Conservation (phyloP, 2,113 vertebrate genomes). For the Monopterus albus region DNA sequence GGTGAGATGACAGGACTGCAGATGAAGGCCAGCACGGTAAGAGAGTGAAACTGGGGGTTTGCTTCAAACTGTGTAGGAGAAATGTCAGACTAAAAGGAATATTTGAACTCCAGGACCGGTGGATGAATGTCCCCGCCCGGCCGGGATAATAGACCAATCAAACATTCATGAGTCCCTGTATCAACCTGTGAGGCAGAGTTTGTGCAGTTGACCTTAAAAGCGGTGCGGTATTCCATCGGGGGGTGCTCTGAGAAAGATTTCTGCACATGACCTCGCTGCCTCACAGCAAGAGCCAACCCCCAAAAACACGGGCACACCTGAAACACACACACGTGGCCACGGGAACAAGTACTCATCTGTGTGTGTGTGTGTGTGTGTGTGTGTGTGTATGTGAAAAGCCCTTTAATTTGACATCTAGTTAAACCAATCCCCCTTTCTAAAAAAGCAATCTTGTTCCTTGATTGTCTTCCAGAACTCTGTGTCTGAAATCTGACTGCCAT, state of each 20-base stretch:
- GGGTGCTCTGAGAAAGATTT: constrained; percentile 45
- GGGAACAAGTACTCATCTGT: constrained; percentile 17
- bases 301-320: constrained; percentile 36
- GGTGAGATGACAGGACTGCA: constrained; percentile 65
- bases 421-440: constrained; percentile 70
- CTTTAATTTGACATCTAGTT: constrained; percentile 75
- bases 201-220: constrained; percentile 58
- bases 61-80: constrained; percentile 29
- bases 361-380: background rate
- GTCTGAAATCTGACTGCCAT: constrained; percentile 78
- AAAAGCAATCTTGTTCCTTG: constrained; percentile 78
- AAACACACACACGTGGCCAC: constrained; percentile 13
- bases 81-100: constrained; percentile 64
- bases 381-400: constrained; percentile 22
- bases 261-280: constrained; percentile 58
- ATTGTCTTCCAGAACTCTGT: constrained; percentile 76
- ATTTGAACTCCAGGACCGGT: constrained; percentile 66
- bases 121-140: constrained; percentile 51
- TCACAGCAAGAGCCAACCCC: constrained; percentile 31
- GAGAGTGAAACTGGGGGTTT: constrained; percentile 20
- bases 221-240: constrained; percentile 52
- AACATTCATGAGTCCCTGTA: constrained; percentile 70
- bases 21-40: constrained; percentile 46
- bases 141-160: constrained; percentile 74
- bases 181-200: constrained; percentile 58